phyloP scores from a whole-genome alignment of 2,888 invertebrate genomes.

The Belgica antarctica region DNA sequence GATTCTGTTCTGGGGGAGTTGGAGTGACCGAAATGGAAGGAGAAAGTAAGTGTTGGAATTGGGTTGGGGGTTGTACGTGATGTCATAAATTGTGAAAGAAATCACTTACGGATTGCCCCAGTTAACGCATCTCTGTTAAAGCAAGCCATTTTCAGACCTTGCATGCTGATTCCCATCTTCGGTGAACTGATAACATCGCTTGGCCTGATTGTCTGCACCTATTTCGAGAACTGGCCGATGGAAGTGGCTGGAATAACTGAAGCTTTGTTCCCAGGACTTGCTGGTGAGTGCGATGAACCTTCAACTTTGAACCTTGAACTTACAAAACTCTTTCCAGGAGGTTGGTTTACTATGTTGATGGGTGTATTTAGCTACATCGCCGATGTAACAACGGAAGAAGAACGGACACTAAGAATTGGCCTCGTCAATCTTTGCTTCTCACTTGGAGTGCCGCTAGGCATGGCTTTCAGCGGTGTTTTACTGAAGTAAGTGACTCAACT shows the following conservation, averaged over 20 bases:
- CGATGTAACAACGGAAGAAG: constrained; percentile 79
- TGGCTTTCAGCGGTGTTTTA: constrained; percentile 80
- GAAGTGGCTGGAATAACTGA: constrained; percentile 78
- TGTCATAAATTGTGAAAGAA: too few species aligned
- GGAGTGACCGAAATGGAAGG: constrained; percentile 66
- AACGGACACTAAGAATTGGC: constrained; percentile 80
- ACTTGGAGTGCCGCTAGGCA: constrained; percentile 83
- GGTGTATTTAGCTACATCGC: constrained; percentile 86
- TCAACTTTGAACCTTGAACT: neutral
- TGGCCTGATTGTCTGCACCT: constrained; percentile 75
- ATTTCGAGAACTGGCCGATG: constrained; percentile 75
- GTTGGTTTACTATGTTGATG: constrained; percentile 89
- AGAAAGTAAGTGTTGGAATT: constrained; percentile 48
- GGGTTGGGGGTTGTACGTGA: neutral
- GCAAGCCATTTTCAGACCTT: constrained; percentile 58
- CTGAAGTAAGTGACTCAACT: constrained; percentile 53
- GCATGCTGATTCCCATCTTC: constrained; percentile 77
- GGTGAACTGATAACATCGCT: constrained; percentile 78
- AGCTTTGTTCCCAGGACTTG: constrained; percentile 76
- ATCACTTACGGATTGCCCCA: too few species aligned
- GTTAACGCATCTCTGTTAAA: too few species aligned
- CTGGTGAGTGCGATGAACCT: constrained; percentile 50
- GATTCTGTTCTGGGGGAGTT: constrained; percentile 78
- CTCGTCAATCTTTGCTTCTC: constrained; percentile 87
- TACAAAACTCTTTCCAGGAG: constrained; percentile 56